Conservation (phyloP, 2,113 vertebrate genomes). For the Aythya baeri region DNA sequence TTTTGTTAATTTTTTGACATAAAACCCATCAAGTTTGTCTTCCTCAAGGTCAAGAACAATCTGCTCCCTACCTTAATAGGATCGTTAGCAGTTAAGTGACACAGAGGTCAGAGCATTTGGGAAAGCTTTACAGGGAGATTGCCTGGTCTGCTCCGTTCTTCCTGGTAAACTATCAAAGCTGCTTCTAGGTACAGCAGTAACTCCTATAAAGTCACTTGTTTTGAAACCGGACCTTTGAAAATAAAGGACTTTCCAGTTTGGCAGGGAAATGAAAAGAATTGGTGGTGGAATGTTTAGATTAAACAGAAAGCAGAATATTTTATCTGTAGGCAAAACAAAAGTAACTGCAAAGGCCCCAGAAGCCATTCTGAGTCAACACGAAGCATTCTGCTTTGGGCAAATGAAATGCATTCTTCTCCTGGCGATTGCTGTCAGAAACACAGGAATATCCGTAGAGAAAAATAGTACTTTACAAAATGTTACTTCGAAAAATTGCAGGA, state of each 20-base stretch:
- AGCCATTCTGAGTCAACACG: constrained; percentile 48
- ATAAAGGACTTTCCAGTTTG: constrained; percentile 1
- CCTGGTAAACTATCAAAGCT: not conserved
- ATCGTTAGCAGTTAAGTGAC: not conserved
- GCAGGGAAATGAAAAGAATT: constrained; percentile 29
- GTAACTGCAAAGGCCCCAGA: constrained; percentile 29
- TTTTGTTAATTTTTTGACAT: constrained; percentile 4
- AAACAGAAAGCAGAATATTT: constrained; percentile 52
- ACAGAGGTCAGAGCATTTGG: not conserved
- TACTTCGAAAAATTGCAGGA: not conserved
- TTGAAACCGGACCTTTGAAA: constrained; percentile 15
- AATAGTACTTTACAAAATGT: not conserved
- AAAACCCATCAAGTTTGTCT: not conserved
- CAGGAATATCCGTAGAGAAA: not conserved
- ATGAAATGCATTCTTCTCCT: constrained; percentile 51
- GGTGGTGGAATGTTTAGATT: constrained; percentile 41
- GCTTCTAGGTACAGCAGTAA: not conserved
- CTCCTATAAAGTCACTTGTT: not conserved
- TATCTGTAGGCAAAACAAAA: constrained; percentile 64
- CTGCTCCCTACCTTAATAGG: not conserved
- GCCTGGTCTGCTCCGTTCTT: not conserved
- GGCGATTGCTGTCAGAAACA: constrained; percentile 23
- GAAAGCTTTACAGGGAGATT: not conserved
- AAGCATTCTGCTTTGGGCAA: constrained; percentile 52
- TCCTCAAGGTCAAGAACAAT: not conserved